Evolutionary conservation across 2,113 vertebrate genomes (phyloP).

Genomic region (Nothoprocta pentlandii): DNA sequence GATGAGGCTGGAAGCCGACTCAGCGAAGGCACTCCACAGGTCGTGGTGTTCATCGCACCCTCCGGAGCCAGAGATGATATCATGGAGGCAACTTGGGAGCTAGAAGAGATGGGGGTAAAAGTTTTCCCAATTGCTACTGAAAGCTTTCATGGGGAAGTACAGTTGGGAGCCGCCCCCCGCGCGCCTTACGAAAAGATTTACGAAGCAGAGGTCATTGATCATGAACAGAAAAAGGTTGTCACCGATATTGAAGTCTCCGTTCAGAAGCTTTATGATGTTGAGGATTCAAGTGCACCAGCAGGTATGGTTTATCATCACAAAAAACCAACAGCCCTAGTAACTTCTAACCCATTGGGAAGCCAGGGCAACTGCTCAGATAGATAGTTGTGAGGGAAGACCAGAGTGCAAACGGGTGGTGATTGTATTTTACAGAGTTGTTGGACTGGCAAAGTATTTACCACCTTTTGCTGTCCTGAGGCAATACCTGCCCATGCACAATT

Average conservation of each 20-base stretch:
- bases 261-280: background rate
- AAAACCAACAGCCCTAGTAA: background rate
- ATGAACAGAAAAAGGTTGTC: conserved; percentile 28
- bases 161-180: conserved; percentile 14
- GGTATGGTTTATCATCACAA: conserved; percentile 32
- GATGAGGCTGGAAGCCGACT: conserved; percentile 72
- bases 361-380: background rate
- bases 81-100: conserved; percentile 20
- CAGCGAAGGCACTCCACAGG: conserved; percentile 74
- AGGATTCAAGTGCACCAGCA: background rate
- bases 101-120: conserved; percentile 76
- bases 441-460: background rate
- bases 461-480: background rate
- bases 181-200: conserved; percentile 26
- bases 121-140: conserved; percentile 74
- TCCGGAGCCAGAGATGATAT: conserved; percentile 76
- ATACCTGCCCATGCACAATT: background rate
- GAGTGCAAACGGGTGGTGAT: background rate
- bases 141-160: conserved; percentile 29
- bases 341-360: background rate
- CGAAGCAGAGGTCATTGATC: background rate
- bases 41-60: conserved; percentile 80
- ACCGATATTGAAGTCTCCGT: conserved; percentile 34
- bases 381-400: background rate
- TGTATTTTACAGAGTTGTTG: background rate